Conservation (phyloP, 2,888 invertebrate genomes). For the Listrodromus nycthemerus region DNA sequence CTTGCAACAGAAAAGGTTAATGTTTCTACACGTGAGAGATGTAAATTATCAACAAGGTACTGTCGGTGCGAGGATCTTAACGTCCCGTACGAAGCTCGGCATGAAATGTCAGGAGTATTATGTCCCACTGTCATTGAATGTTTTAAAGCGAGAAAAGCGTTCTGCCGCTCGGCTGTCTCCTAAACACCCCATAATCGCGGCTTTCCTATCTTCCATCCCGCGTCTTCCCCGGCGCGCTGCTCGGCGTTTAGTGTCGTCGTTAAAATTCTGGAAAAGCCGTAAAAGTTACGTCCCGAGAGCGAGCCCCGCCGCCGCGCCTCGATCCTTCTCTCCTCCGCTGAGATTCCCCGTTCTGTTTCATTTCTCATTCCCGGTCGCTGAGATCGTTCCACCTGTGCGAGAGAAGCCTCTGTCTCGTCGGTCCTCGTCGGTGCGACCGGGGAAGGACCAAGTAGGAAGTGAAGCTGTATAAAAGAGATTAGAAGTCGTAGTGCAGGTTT, state of each 20-base stretch:
- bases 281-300: constrained; percentile 75
- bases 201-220: constrained; percentile 26
- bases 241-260: constrained; percentile 79
- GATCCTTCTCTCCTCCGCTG: constrained; percentile 25
- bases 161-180: constrained; percentile 56
- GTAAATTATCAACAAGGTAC: constrained; percentile 5
- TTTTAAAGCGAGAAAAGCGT: constrained; percentile 65
- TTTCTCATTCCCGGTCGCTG: constrained; percentile 14
- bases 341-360: constrained; percentile 25
- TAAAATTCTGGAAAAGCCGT: constrained; percentile 83
- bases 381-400: constrained; percentile 35
- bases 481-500: constrained; percentile 74
- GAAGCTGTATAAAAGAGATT: constrained; percentile 57
- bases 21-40: constrained; percentile 11
- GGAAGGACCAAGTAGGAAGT: constrained; percentile 58
- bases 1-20: constrained; percentile 20
- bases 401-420: constrained; percentile 35
- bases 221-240: not conserved
- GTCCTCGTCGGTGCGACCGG: constrained; percentile 53
- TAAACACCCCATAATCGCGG: constrained; percentile 75
- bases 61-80: not conserved
- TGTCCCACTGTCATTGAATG: constrained; percentile 41
- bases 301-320: constrained; percentile 37
- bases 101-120: constrained; percentile 27
- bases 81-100: not conserved